Evolutionary conservation across 2,113 vertebrate species (phyloP).

Genomic region (Bubo bubo): DNA sequence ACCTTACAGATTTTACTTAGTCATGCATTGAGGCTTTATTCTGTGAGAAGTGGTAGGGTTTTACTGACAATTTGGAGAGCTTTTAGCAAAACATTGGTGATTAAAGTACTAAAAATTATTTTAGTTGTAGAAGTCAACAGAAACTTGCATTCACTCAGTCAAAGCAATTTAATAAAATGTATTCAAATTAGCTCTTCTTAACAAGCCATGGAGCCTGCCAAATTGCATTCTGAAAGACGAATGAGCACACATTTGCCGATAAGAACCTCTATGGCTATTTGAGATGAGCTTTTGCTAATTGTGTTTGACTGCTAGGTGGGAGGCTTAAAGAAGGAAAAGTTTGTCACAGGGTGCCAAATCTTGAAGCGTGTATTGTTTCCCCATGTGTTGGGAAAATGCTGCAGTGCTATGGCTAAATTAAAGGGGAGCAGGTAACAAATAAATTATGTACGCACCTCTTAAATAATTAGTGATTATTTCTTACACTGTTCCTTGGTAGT

Average conservation of each 20-base stretch:
- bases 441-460: background rate
- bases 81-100: background rate
- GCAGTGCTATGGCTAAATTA: background rate
- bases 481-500: background rate
- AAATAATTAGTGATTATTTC: background rate
- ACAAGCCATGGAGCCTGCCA: background rate
- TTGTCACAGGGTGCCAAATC: background rate
- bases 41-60: background rate
- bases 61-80: background rate
- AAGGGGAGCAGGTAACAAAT: slow-evolving; percentile 22
- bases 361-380: background rate
- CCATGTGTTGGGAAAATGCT: background rate
- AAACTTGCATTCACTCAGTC: background rate
- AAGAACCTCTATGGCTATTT: background rate
- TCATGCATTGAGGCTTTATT: background rate
- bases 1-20: background rate
- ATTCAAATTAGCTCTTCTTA: slow-evolving; percentile 1
- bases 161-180: background rate
- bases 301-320: background rate
- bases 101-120: background rate
- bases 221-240: background rate
- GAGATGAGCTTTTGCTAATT: background rate
- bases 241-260: background rate
- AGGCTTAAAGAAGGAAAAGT: background rate
- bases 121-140: background rate